A percentile compares a stretch with the other conserved stretches of the same genome.
phyloP scores from a whole-genome alignment of 1,140 invertebrate genomes.

The Neocloeon triangulifer region DNA sequence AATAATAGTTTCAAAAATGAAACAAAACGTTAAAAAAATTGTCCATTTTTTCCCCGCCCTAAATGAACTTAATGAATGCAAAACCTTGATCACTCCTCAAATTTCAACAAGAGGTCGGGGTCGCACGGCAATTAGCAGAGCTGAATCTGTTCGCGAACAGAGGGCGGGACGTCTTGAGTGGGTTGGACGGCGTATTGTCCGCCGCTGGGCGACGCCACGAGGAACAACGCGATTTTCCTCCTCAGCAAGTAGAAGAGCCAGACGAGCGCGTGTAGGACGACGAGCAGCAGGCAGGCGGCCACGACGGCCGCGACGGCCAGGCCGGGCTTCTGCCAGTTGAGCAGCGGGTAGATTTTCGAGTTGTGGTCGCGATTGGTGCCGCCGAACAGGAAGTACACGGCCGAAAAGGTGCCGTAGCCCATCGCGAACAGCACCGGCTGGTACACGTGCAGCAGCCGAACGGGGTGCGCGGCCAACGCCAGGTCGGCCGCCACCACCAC shows the following conservation, averaged over 20 bases:
- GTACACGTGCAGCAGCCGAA: constrained; percentile 40
- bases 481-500: constrained; percentile 49
- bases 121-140: too few species aligned
- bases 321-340: constrained; percentile 35
- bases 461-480: constrained; percentile 38
- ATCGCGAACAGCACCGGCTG: constrained; percentile 34
- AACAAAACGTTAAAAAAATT: too few species aligned
- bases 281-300: constrained; percentile 24
- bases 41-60: too few species aligned
- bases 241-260: constrained; percentile 10
- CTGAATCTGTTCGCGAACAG: too few species aligned
- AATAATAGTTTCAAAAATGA: too few species aligned
- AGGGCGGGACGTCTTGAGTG: too few species aligned
- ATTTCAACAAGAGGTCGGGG: too few species aligned
- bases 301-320: constrained; percentile 22
- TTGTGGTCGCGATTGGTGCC: constrained; percentile 34
- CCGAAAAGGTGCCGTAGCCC: constrained; percentile 39
- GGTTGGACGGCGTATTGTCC: too few species aligned
- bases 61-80: too few species aligned
- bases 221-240: neutral
- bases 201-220: too few species aligned
- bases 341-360: constrained; percentile 35
- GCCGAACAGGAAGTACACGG: constrained; percentile 44
- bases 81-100: too few species aligned
- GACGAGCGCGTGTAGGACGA: constrained; percentile 15